Evolutionary conservation across 1,140 invertebrate species (phyloP), one percentile per base, ranked within the genome.

Genomic region (Atta colombica): DNA sequence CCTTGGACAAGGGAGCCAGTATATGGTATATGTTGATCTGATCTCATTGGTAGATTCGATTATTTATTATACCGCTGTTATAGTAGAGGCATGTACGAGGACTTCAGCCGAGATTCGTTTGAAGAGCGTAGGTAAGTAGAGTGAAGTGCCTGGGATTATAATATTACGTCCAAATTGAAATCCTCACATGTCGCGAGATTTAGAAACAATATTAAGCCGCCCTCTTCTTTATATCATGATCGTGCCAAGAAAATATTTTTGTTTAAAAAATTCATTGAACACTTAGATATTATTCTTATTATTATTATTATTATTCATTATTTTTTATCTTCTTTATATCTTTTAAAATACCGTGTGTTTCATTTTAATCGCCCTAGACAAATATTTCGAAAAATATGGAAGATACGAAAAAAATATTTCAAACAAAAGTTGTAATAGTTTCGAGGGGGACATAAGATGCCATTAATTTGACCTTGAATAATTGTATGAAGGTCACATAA

Each of bases 61-160:
- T 94, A 94, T 94, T 94, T 92, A 94, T 95, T 94, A 91, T 94
- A 92, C 90, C 92, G 92, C 89, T 94, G 93, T 95, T 95, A 91
- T 94, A 95, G 94, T 95, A 95, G 94, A 95, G 96, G 97, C 92
- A 97, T 97, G 95, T 98, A 97, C 96, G 97, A 98, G 96, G 97
- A 98, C 96, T 98, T 98, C 93, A 98, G 97, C 94, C 96, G 97
- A 89, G 97, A 98, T 95, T 97, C 97, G 61, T 98, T 98, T 95
- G 97, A 98, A 95, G 97, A 98, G 92, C 97, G 97, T 95, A 97
- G 97, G 97, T 98, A 96, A 96, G 96, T 96, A 93, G 91, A 93
- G 85, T 84, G 69, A 84, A 84, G 80, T 86, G 77, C 86, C 55
- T 25, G 88, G 81, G 77, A 86, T 86, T 74, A 92, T 78, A 89